phyloP scores from a whole-genome alignment of 2,797 vertebrate species.

The Syncerus caffer region DNA sequence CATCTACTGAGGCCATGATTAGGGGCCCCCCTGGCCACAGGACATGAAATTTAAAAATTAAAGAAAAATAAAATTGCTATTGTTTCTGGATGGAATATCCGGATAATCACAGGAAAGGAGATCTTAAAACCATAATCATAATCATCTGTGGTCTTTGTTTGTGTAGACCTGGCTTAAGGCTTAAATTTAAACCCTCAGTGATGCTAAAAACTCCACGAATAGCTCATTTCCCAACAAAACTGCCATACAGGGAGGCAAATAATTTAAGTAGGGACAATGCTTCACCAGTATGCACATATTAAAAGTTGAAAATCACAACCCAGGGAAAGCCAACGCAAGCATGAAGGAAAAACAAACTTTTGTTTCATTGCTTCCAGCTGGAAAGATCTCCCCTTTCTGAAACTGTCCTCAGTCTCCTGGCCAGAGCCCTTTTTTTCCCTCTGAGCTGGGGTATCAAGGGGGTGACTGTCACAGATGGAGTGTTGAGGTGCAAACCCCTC shows the following conservation, averaged over 20 bases:
- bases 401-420: background rate
- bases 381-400: background rate
- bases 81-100: constrained; percentile 36
- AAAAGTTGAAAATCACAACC: constrained; percentile 57
- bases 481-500: too few species aligned
- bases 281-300: constrained; percentile 33
- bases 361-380: background rate
- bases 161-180: constrained; percentile 31
- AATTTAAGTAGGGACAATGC: constrained; percentile 44
- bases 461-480: background rate
- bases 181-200: background rate
- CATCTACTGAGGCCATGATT: background rate
- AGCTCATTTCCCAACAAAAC: constrained; percentile 61
- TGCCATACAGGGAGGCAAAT: constrained; percentile 57
- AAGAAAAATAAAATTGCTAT: constrained; percentile 26
- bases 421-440: background rate
- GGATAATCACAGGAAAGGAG: background rate
- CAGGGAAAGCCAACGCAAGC: constrained; percentile 26
- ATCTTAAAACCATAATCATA: background rate
- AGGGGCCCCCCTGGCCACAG: background rate
- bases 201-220: constrained; percentile 11
- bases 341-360: constrained; percentile 20
- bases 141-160: constrained; percentile 25
- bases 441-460: background rate
- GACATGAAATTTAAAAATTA: background rate